These are phyloP conservation scores for Myiagra hebetior DNA, from an alignment of 2,113 vertebrate genomes.

Conservation along the genomic window DNA sequence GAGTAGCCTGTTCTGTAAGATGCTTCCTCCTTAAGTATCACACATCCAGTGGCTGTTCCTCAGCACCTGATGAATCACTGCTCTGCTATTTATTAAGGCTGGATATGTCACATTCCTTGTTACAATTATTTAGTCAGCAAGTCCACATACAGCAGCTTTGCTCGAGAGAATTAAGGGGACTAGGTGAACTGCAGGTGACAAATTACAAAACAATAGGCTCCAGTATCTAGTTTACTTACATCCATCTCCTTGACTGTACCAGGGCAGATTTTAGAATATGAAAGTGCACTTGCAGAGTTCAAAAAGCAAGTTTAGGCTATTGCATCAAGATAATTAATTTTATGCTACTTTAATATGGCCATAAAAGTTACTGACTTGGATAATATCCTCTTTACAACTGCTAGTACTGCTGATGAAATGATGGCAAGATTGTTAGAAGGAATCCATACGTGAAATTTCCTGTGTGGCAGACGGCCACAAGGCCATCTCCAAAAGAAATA, in stretches of 20 bases:
- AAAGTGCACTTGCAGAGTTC: background rate
- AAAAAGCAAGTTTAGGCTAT: background rate
- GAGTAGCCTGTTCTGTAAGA: background rate
- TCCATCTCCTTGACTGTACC: background rate
- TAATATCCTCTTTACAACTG: background rate
- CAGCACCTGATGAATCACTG: constrained; percentile 17
- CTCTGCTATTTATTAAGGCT: background rate
- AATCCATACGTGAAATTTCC: background rate
- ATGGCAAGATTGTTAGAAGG: background rate
- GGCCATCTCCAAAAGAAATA: background rate
- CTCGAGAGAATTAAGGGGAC: background rate
- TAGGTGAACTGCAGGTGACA: background rate
- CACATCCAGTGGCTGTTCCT: background rate
- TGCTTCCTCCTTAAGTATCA: background rate
- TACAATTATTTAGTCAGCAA: background rate
- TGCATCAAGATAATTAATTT: background rate
- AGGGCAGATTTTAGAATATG: background rate
- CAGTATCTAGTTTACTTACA: background rate
- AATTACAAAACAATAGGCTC: background rate
- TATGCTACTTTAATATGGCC: background rate
- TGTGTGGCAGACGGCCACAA: background rate
- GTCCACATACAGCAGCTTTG: background rate
- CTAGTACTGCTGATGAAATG: background rate
- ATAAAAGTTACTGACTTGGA: background rate
- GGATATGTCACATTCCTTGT: background rate